Percentiles rank a stretch among this genome's conserved stretches.
Conservation (phyloP, 2,113 vertebrate species). For the Charina bottae region DNA sequence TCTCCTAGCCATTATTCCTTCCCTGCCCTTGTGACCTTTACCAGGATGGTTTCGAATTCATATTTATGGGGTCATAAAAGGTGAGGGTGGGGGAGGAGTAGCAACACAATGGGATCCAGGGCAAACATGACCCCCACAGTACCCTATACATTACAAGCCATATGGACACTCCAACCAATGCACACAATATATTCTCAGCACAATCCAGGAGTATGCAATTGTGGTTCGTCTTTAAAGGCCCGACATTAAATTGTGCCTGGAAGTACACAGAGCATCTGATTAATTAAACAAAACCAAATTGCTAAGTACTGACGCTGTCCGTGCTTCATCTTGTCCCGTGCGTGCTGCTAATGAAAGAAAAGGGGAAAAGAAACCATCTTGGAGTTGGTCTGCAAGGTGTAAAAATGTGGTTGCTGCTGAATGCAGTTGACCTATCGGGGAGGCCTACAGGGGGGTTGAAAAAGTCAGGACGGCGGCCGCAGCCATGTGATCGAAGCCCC, state of each 20-base stretch:
- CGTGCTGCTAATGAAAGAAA: neutral
- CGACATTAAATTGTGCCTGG: neutral
- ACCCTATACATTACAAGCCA: conserved; percentile 10
- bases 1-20: conserved; percentile 35
- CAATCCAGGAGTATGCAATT: neutral
- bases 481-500: neutral
- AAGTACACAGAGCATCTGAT: neutral
- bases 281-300: neutral
- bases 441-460: neutral
- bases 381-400: neutral
- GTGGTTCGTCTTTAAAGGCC: too few species aligned
- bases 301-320: neutral
- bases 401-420: neutral
- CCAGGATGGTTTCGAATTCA: conserved; percentile 41
- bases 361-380: neutral
- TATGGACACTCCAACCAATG: neutral
- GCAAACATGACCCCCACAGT: conserved; percentile 14
- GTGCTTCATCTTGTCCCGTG: neutral
- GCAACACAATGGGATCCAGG: conserved; percentile 36
- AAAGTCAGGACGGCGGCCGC: neutral
- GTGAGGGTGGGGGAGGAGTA: conserved; percentile 10
- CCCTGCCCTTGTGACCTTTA: conserved; percentile 33
- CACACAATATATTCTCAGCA: neutral
- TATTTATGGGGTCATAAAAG: conserved; percentile 41
- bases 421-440: neutral